Percentiles rank a stretch among this genome's conserved stretches.
phyloP scores from a whole-genome alignment of 37 sponge, comb jelly and placozoan genomes.

The Mnemiopsis leidyi region DNA sequence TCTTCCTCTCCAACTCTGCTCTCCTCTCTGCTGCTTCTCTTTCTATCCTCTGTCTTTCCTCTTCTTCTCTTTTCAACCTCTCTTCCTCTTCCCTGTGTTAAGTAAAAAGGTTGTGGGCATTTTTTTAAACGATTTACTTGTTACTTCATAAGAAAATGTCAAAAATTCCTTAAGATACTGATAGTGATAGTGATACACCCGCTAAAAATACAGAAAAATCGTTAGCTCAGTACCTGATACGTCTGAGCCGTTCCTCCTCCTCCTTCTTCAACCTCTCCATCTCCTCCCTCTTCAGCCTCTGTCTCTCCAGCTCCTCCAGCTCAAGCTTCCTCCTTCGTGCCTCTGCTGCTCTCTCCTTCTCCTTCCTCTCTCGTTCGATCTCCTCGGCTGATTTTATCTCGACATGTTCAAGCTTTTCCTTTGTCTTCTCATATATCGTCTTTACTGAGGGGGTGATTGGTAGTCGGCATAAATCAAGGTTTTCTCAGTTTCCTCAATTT shows the following conservation, averaged over 20 bases:
- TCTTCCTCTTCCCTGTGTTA: neutral
- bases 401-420: slow-evolving; percentile 9
- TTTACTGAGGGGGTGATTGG: neutral
- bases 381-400: neutral
- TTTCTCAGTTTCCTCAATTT: no score
- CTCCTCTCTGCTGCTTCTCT: neutral
- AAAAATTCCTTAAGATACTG: no score
- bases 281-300: neutral
- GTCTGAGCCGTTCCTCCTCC: slow-evolving; percentile 32
- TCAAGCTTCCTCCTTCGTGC: neutral
- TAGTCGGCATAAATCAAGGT: no score
- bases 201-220: no score
- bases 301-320: neutral
- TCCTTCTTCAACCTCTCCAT: neutral
- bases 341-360: neutral
- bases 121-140: no score
- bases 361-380: slow-evolving; percentile 33
- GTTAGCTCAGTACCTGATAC: neutral
- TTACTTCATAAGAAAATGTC: no score
- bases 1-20: neutral
- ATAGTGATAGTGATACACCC: no score
- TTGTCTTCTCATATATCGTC: neutral
- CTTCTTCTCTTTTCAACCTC: neutral
- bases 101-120: no score
- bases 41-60: neutral